A percentile compares a stretch with the other conserved stretches of the same genome.
Evolutionary conservation across 2,113 vertebrate genomes (phyloP).

Genomic region (Nerophis ophidion): DNA sequence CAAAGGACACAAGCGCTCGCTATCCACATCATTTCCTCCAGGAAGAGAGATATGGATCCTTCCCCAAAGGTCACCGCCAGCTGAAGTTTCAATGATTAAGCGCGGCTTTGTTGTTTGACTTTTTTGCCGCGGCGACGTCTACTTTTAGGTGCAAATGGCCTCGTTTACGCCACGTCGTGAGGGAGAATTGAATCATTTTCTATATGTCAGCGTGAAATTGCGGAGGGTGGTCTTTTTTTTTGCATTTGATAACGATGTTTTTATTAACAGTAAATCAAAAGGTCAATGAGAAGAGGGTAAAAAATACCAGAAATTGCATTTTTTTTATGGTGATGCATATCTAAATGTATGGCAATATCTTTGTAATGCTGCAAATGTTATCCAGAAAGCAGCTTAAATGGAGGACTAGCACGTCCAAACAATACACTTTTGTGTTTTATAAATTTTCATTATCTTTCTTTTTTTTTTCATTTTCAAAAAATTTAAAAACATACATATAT

Average conservation of each 20-base stretch:
- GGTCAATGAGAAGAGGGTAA: constrained; percentile 34
- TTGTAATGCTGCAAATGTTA: constrained; percentile 17
- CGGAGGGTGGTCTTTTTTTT: constrained; percentile 10
- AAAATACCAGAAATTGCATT: constrained; percentile 9
- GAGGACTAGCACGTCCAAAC: no score
- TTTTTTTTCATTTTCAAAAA: no score
- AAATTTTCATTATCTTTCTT: no score
- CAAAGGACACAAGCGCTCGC: constrained; percentile 73
- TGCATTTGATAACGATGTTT: constrained; percentile 14
- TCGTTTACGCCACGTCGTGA: constrained; percentile 36
- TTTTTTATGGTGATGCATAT: constrained; percentile 11
- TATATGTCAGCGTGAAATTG: constrained; percentile 55
- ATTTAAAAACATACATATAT: no score
- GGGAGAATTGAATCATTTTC: constrained; percentile 41
- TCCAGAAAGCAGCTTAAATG: constrained; percentile 15
- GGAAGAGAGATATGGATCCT: constrained; percentile 73
- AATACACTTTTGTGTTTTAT: no score
- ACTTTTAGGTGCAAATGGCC: constrained; percentile 63
- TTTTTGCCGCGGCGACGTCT: constrained; percentile 55
- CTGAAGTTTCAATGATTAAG: constrained; percentile 74
- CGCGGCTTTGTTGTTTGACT: constrained; percentile 71
- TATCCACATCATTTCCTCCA: constrained; percentile 70
- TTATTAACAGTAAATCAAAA: constrained; percentile 27
- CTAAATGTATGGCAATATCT: constrained; percentile 3
- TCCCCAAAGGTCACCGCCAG: constrained; percentile 73